Percentiles rank a stretch among this genome's conserved stretches.
Evolutionary conservation across 2,113 vertebrate genomes (phyloP).

Genomic region (Carassius auratus): DNA sequence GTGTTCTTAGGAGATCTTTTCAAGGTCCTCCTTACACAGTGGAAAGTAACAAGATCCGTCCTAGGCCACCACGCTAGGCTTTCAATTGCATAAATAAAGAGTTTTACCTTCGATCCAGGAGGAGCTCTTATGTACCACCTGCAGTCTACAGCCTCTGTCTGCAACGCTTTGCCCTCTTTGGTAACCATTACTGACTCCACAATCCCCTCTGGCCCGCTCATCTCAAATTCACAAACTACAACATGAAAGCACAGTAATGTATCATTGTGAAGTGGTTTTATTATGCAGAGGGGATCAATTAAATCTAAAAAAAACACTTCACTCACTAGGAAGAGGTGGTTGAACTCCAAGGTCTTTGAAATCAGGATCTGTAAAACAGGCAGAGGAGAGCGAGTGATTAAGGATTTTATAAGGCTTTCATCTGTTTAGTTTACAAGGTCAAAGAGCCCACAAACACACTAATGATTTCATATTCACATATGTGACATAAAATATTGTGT

Average conservation of each 20-base stretch:
- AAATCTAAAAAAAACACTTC: too few relatives aligned
- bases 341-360: slow-evolving; percentile 83
- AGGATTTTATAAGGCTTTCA: not conserved
- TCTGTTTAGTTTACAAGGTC: not conserved
- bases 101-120: slow-evolving; percentile 87
- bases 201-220: slow-evolving; percentile 91
- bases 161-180: slow-evolving; percentile 83
- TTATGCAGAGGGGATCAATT: not conserved
- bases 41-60: not conserved
- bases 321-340: too few relatives aligned
- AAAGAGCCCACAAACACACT: not conserved
- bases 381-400: not conserved
- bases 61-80: not conserved
- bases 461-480: not conserved
- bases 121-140: slow-evolving; percentile 95
- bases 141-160: slow-evolving; percentile 93
- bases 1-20: not conserved
- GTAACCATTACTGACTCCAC: slow-evolving; percentile 88
- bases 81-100: not conserved
- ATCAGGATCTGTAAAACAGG: slow-evolving; percentile 88
- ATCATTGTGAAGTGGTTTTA: not conserved
- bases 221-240: slow-evolving; percentile 95
- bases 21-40: not conserved
- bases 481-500: not conserved
- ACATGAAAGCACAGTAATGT: slow-evolving; percentile 6